These are phyloP conservation scores for Drosophila austrosaltans DNA, from an alignment of 2,888 invertebrate genomes.

Conservation along the genomic window DNA sequence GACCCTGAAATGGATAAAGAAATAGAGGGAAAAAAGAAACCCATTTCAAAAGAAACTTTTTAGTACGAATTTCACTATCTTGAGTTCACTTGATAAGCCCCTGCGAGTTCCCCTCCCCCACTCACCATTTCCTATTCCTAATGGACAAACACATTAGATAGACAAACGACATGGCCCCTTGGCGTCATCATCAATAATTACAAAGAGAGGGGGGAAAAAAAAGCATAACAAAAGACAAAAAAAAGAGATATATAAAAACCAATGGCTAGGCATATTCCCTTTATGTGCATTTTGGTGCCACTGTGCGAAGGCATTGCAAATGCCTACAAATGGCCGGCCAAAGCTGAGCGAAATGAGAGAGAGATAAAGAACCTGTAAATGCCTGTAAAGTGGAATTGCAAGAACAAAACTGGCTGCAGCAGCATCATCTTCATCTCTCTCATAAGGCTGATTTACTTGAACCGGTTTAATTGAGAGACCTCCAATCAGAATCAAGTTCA, in stretches of 20 bases:
- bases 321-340: too few relatives aligned
- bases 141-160: conserved; percentile 11
- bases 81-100: conserved; percentile 1
- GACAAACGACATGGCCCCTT: not conserved
- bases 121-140: not conserved
- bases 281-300: conserved; percentile 55
- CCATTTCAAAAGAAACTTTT: not conserved
- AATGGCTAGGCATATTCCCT: conserved; percentile 7
- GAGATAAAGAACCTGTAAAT: conserved; percentile 25
- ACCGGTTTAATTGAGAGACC: conserved; percentile 78
- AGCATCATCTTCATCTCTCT: conserved; percentile 17
- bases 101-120: not conserved
- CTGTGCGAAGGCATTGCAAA: conserved; percentile 39
- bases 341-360: conserved; percentile 1
- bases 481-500: conserved; percentile 78
- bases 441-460: conserved; percentile 46
- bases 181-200: conserved; percentile 8
- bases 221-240: not conserved
- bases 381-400: conserved; percentile 56
- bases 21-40: conserved; percentile 4
- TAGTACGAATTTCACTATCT: conserved; percentile 8
- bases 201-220: not conserved
- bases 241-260: not conserved
- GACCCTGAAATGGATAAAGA: not conserved
- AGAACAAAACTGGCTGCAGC: conserved; percentile 38